A percentile compares a stretch with the other conserved stretches of the same genome.
These are phyloP conservation scores for Sinocyclocheilus grahami DNA, from an alignment of 2,113 vertebrate species.

Conservation along the genomic window DNA sequence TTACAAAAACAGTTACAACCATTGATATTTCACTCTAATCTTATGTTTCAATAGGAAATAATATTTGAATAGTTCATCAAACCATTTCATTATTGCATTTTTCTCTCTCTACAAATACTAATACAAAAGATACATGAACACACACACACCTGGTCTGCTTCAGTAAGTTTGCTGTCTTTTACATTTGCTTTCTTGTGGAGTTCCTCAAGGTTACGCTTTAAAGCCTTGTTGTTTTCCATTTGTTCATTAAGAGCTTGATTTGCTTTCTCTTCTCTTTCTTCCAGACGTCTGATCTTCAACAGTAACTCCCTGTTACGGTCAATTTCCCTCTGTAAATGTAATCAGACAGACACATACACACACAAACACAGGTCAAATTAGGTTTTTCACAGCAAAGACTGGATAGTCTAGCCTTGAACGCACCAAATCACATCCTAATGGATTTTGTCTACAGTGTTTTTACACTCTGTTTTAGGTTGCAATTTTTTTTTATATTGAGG, in stretches of 20 bases:
- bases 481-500: background rate
- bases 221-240: constrained; percentile 74
- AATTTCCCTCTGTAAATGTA: constrained; percentile 79
- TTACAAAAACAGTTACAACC: background rate
- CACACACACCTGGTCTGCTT: constrained; percentile 86
- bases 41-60: background rate
- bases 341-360: constrained; percentile 1
- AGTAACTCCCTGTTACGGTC: constrained; percentile 89
- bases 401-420: background rate
- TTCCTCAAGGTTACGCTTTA: constrained; percentile 78
- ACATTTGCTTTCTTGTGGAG: constrained; percentile 83
- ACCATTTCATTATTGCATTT: background rate
- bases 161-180: constrained; percentile 77
- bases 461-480: background rate
- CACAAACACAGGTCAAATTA: background rate
- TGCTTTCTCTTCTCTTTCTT: constrained; percentile 79
- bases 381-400: background rate
- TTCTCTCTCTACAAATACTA: background rate
- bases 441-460: background rate
- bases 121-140: background rate
- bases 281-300: constrained; percentile 80
- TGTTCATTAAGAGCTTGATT: constrained; percentile 81
- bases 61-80: background rate
- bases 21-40: background rate
- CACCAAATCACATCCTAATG: background rate